phyloP scores from a whole-genome alignment of 2,797 vertebrate genomes.

The Acipenser oxyrinchus region DNA sequence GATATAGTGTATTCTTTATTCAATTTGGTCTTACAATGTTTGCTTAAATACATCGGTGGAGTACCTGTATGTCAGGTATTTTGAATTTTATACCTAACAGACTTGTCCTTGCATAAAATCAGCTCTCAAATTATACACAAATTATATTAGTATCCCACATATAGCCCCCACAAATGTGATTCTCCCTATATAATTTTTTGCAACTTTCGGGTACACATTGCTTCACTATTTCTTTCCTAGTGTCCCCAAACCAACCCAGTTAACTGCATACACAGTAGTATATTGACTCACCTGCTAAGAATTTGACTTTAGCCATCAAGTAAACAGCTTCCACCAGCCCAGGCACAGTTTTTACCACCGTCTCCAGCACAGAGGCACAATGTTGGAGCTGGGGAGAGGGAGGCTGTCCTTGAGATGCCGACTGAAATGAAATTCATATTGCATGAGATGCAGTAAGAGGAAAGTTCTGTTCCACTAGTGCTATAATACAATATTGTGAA shows the following conservation, averaged over 20 bases:
- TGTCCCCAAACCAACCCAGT: too few relatives aligned
- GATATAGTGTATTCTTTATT: too few relatives aligned
- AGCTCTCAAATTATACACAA: neutral
- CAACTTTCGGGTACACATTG: too few relatives aligned
- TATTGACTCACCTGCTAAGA: conserved; percentile 72
- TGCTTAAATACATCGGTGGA: neutral
- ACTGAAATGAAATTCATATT: conserved; percentile 46
- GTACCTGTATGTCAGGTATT: too few relatives aligned
- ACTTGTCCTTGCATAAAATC: neutral
- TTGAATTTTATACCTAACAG: neutral
- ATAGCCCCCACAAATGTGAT: neutral
- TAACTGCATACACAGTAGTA: neutral
- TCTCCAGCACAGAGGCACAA: conserved; percentile 80
- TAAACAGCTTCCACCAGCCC: conserved; percentile 81
- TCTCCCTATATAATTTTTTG: too few relatives aligned
- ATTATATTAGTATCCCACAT: neutral
- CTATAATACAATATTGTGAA: too few relatives aligned
- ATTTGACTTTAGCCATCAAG: conserved; percentile 83
- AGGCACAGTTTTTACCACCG: conserved; percentile 79
- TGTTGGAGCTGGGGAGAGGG: conserved; percentile 72
- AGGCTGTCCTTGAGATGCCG: conserved; percentile 68
- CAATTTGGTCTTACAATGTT: neutral
- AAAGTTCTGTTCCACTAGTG: too few relatives aligned
- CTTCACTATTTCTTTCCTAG: too few relatives aligned
- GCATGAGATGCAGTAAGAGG: too few relatives aligned